phyloP scores from a whole-genome alignment of 2,113 vertebrate genomes.

The Eublepharis macularius region DNA sequence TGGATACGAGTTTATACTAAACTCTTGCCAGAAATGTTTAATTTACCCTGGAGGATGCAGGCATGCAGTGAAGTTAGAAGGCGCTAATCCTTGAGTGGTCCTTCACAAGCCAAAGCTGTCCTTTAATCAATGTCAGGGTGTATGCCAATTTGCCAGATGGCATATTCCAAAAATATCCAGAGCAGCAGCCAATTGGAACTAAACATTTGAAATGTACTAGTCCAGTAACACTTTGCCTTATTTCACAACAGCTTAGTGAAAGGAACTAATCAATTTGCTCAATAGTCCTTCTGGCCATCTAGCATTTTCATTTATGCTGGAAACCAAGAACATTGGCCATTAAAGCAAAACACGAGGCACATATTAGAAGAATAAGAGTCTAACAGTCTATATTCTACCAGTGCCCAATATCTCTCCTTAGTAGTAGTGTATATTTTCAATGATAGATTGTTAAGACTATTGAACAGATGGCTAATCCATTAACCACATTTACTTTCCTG shows the following conservation, averaged over 20 bases:
- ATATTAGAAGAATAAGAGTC: no score
- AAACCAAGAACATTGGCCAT: neutral
- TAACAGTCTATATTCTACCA: neutral
- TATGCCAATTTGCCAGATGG: slow-evolving; percentile 17
- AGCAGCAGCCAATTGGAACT: neutral
- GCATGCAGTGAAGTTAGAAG: neutral
- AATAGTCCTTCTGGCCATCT: neutral
- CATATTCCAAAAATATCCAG: rapidly evolving
- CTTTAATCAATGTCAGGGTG: rapidly evolving
- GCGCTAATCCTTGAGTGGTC: neutral
- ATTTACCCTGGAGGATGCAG: rapidly evolving
- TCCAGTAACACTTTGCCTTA: neutral
- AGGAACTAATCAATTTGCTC: neutral
- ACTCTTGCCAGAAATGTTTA: slow-evolving; percentile 20
- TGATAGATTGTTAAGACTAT: neutral
- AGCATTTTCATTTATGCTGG: neutral
- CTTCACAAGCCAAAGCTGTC: neutral
- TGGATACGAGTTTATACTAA: neutral
- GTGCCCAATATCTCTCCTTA: neutral
- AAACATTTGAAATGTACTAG: neutral
- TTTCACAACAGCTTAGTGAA: neutral
- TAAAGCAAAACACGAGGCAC: neutral
- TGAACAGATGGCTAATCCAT: neutral
- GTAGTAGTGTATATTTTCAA: neutral
- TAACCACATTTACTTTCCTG: neutral